Conservation (phyloP, 2,888 invertebrate genomes). For the Synergus japonicus region DNA sequence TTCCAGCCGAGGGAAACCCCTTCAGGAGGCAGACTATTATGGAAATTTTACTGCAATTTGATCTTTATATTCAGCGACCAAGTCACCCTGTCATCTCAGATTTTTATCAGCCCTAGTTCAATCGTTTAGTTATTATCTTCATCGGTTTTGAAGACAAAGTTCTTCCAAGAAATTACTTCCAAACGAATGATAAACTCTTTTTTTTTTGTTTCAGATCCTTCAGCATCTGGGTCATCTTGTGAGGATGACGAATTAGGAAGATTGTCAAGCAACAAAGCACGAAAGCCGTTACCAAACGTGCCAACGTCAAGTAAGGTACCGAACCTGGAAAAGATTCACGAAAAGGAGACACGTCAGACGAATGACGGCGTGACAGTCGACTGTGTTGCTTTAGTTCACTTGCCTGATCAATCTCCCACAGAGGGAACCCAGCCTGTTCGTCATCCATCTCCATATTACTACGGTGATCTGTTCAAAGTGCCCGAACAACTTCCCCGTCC, state of each 20-base stretch:
- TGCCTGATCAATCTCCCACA: constrained; percentile 77
- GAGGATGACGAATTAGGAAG: constrained; percentile 67
- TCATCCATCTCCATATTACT: constrained; percentile 90
- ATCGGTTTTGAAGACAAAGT: neutral
- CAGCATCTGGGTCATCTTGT: constrained; percentile 71
- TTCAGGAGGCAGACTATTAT: constrained; percentile 61
- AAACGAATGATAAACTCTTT: neutral
- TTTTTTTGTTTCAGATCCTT: constrained; percentile 66
- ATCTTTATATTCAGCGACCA: constrained; percentile 51
- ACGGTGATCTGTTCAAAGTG: constrained; percentile 86
- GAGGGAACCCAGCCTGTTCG: constrained; percentile 81
- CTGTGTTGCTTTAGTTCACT: constrained; percentile 70
- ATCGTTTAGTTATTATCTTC: neutral
- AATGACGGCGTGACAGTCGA: constrained; percentile 59
- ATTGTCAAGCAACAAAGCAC: constrained; percentile 59
- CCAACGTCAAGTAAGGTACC: constrained; percentile 55
- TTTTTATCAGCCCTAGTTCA: neutral
- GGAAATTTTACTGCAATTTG: constrained; percentile 65
- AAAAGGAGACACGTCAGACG: constrained; percentile 49
- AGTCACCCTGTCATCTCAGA: neutral
- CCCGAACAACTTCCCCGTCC: constrained; percentile 72
- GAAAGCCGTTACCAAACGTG: constrained; percentile 60
- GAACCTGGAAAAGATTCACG: constrained; percentile 49
- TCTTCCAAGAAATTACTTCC: neutral
- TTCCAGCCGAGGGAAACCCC: neutral